Conservation (phyloP, 1,140 invertebrate species). For the Papilio helenus region DNA sequence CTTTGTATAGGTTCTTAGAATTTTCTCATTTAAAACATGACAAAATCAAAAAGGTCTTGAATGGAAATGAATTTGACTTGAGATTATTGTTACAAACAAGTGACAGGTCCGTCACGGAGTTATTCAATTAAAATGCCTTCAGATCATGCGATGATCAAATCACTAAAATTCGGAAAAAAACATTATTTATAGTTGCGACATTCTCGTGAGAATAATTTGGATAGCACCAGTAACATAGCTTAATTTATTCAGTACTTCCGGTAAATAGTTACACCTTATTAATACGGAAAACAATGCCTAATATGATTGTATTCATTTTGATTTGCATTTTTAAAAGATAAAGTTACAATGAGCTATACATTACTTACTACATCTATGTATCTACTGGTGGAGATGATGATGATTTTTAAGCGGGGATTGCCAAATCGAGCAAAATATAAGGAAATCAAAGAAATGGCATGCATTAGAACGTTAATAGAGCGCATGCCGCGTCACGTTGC, state of each 20-base stretch:
- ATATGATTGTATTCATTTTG: too few relatives aligned
- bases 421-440: not conserved
- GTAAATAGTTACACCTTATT: not conserved
- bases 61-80: not conserved
- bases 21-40: conserved; percentile 27
- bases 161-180: not conserved
- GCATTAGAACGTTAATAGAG: not conserved
- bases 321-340: too few relatives aligned
- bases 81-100: not conserved
- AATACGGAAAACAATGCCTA: too few relatives aligned
- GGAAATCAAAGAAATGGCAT: not conserved
- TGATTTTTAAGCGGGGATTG: too few relatives aligned
- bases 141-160: not conserved
- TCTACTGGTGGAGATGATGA: too few relatives aligned
- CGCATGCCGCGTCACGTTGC: conserved; percentile 3
- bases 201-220: not conserved
- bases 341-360: too few relatives aligned
- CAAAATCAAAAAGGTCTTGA: conserved; percentile 9
- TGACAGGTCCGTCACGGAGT: not conserved
- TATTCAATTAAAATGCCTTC: conserved; percentile 28
- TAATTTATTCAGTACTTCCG: not conserved
- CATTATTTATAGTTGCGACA: not conserved
- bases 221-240: too few relatives aligned
- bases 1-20: conserved; percentile 4
- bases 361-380: too few relatives aligned